phyloP scores from a whole-genome alignment of 2,888 invertebrate genomes.

The Aspidapion aeneum region DNA sequence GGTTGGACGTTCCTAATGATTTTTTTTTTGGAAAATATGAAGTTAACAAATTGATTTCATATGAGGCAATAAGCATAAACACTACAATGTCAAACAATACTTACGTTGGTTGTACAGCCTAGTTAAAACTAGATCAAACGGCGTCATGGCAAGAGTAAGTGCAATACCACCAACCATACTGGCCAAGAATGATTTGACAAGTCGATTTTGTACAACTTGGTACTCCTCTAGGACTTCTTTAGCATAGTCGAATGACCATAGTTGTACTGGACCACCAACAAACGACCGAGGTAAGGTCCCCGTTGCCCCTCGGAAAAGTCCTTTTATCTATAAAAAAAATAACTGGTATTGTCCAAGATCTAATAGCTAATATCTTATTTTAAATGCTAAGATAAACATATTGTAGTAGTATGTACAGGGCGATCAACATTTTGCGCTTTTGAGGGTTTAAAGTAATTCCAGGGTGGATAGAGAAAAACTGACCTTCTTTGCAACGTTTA shows the following conservation, averaged over 20 bases:
- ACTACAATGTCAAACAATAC: conserved; percentile 23
- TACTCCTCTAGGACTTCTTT: conserved; percentile 47
- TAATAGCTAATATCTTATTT: too few species aligned
- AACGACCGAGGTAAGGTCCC: conserved; percentile 71
- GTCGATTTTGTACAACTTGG: conserved; percentile 42
- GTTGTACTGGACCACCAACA: conserved; percentile 75
- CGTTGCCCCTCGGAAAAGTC: conserved; percentile 74
- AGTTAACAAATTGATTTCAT: too few species aligned
- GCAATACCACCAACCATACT: conserved; percentile 75
- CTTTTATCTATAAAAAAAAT: conserved; percentile 48
- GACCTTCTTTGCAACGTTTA: too few species aligned
- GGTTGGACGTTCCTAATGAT: too few species aligned
- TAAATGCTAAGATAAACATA: too few species aligned
- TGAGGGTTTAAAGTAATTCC: too few species aligned
- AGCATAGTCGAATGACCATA: conserved; percentile 71
- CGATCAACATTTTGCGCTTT: too few species aligned
- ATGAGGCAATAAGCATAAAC: too few species aligned
- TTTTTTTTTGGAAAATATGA: too few species aligned
- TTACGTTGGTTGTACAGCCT: conserved; percentile 85
- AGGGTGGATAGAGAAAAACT: too few species aligned
- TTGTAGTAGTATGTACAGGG: conserved; percentile 62
- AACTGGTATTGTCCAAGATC: too few species aligned
- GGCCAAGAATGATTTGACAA: conserved; percentile 60
- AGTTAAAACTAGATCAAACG: conserved; percentile 84
- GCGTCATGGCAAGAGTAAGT: conserved; percentile 75